Base-by-base conservation (phyloP, 2,888 invertebrate genomes). In the Dendrolimus houi region DNA sequence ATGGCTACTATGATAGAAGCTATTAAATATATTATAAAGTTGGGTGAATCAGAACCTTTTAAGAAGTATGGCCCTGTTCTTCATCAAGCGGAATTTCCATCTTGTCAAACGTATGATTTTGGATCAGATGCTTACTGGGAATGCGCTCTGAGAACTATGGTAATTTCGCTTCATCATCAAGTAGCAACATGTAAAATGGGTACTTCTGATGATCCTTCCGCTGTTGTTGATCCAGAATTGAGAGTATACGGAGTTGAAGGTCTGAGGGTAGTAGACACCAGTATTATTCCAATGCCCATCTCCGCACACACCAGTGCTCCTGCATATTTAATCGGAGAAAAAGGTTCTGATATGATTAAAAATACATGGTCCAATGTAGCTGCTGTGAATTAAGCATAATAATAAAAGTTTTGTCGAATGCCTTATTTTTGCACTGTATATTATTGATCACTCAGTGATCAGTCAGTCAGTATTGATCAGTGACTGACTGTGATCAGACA, bases 151-250 rank as follows among this genome's bases (percentile, higher is more conserved):
- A 86, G 92, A 58, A 92, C 91, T 1, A 79, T 92, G 60, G 77
- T 91, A 8, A 88, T 93, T n/a, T 82, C 83, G 1, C 78, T 93
- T 40, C 93, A 92, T 66, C 93, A 94, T 74, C 93, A 93, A 58
- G 89, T 92, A 59, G 93, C 92, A 12, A 94, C 95, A 0, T 94
- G 94, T 63, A 94, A 92, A 77, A 95, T 95, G 95, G 95, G 95
- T 0, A 92, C 94, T 0, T 74, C 81, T 0, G 84, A 74, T 9
- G 94, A 95, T 66, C 85, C 92, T 0, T 88, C 90, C 0, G 92
- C 94, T 0, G 93, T 95, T 0, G 95, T 95, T 0, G 93, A 93
- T 73, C 90, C 92, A 8, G 88, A 93, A 62, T 75, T 94, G 52
- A 89, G 90, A 72, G 94, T 95, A 0, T 92, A 94, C 64, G 94